Evolutionary conservation across 2,113 vertebrate species (phyloP), one percentile per base, ranked within the genome.

Genomic region (Myotis brandtii): DNA sequence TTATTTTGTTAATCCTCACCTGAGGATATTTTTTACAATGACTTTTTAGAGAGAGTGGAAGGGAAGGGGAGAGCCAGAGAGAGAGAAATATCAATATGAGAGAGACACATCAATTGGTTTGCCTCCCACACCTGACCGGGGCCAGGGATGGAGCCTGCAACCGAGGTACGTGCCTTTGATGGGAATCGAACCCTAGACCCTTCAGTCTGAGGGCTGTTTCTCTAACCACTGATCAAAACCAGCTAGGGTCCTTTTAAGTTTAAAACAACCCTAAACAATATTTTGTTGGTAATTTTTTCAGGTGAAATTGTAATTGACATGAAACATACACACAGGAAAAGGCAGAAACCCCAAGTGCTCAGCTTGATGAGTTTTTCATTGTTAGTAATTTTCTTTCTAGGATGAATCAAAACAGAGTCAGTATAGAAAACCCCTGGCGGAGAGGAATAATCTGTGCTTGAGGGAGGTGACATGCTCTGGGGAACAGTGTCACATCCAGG

Each of bases 331-430:
- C 21, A 56, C 70, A 84, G 70, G 20, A 76, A 88, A 89, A 43
- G 79, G 12, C 37, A 52, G 37, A 93, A 54, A 67, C 14, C 34
- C 40, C 25, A 27, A 64, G 1, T 50, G n/a, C 62, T 70, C 50
- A 25, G 34, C 23, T 70, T 43, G 37, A 8, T 46, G 83, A 37
- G 30, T 37, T 66, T 73, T 70, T 66, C 64, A 27, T 20, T 43
- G 34, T 54, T 52, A 75, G 73, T 59, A 21, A 76, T 62, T 89
- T 80, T 67, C 66, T 16, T 73, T 82, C 80, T 32, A 20, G 6
- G 56, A 64, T 69, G 59, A 95, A 62, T 69, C 43, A 69, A 93
- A 95, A 67, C 52, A 46, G 46, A 92, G 50, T 18, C n/a, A 20
- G 4, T 46, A 25, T 87, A 86, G 91, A 80, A 89, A 79, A 43